Percentiles rank a stretch among this genome's conserved stretches.
phyloP scores from a whole-genome alignment of 2,113 vertebrate species.

The Perognathus longimembris region DNA sequence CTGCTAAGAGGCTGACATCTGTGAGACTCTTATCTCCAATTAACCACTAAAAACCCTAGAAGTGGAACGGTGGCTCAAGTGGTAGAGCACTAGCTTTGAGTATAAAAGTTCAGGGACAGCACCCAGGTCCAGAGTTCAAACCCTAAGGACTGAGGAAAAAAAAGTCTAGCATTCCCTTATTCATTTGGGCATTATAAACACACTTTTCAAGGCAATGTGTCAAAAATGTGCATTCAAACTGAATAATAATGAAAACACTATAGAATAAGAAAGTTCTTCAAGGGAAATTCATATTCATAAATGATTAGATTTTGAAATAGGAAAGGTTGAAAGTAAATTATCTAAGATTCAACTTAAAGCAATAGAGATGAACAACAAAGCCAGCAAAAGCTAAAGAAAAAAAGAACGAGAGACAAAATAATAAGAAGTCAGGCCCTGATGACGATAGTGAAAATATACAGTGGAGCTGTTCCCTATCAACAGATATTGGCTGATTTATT shows the following conservation, averaged over 20 bases:
- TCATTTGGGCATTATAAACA: slow-evolving; percentile 23
- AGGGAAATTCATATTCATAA: not conserved
- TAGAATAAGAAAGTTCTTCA: not conserved
- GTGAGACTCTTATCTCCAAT: no score
- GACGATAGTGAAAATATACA: not conserved
- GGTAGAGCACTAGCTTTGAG: no score
- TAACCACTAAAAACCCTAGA: no score
- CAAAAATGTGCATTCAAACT: not conserved
- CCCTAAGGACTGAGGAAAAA: not conserved
- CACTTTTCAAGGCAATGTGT: not conserved
- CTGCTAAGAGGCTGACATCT: no score
- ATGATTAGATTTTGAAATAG: slow-evolving; percentile 24
- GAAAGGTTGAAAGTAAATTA: not conserved
- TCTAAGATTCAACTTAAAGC: not conserved
- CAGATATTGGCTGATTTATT: not conserved
- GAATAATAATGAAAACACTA: not conserved
- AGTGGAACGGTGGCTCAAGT: no score
- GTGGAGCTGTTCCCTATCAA: not conserved
- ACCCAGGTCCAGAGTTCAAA: no score
- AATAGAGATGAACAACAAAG: not conserved
- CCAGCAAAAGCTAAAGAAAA: not conserved
- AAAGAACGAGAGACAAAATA: not conserved
- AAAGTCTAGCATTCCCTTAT: not conserved
- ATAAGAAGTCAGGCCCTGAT: not conserved
- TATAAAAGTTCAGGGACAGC: no score